Percentiles rank a stretch among this genome's conserved stretches.
Conservation (phyloP, 2,797 vertebrate species). For the Cetoscarus ocellatus region DNA sequence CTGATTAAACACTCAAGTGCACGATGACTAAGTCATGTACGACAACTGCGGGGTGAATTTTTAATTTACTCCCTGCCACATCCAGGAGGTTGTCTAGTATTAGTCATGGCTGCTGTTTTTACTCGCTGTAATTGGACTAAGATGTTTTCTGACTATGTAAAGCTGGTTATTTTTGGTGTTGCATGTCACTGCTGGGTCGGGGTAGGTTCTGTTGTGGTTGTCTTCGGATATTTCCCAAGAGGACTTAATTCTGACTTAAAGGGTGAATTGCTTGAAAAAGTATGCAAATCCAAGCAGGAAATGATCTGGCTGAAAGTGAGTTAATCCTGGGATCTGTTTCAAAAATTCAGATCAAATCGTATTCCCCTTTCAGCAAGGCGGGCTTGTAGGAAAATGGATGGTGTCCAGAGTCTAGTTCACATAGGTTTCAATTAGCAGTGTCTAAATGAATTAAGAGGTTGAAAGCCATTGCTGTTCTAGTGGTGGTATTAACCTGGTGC, state of each 20-base stretch:
- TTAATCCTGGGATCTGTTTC: constrained; percentile 51
- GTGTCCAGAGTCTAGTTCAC: constrained; percentile 77
- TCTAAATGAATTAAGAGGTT: constrained; percentile 84
- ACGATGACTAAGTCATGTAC: constrained; percentile 71
- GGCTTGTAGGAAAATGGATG: constrained; percentile 65
- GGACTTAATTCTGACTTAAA: constrained; percentile 48
- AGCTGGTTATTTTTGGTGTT: constrained; percentile 70
- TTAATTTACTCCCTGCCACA: constrained; percentile 74
- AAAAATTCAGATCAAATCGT: constrained; percentile 49
- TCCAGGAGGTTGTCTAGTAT: constrained; percentile 65
- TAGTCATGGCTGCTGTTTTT: constrained; percentile 77
- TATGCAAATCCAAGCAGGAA: constrained; percentile 39
- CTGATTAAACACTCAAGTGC: constrained; percentile 75
- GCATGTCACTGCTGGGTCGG: constrained; percentile 45
- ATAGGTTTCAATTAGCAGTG: constrained; percentile 80
- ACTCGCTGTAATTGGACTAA: constrained; percentile 64
- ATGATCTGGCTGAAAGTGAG: constrained; percentile 55
- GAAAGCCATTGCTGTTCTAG: constrained; percentile 79
- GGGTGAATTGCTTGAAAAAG: constrained; percentile 9
- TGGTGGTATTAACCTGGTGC: constrained; percentile 84
- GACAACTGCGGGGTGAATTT: constrained; percentile 74
- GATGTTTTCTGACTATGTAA: constrained; percentile 52
- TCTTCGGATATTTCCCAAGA: constrained; percentile 57
- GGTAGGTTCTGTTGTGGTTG: constrained; percentile 55
- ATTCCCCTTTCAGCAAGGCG: constrained; percentile 23